Conservation (phyloP, 37 sponge, comb jelly and placozoan species). For the Aplysina aerophoba region DNA sequence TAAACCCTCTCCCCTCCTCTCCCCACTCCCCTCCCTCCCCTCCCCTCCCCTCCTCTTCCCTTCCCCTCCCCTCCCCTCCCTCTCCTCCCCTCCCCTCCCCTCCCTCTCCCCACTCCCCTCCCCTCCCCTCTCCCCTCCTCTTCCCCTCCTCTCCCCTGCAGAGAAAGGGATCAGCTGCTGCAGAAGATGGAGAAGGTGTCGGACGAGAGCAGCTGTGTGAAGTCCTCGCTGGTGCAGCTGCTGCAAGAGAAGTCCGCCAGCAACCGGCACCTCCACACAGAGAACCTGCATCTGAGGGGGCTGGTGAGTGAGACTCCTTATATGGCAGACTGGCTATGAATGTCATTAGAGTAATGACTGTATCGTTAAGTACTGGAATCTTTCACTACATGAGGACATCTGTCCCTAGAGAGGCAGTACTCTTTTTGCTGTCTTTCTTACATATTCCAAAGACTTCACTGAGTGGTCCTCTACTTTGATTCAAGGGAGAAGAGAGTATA, state of each 20-base stretch:
- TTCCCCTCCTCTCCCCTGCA: background rate
- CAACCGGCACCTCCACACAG: slow-evolving; percentile 59
- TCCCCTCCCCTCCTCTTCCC: background rate
- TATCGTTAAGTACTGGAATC: background rate
- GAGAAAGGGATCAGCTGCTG: slow-evolving; percentile 42
- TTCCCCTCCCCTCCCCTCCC: background rate
- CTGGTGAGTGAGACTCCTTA: slow-evolving; percentile 14
- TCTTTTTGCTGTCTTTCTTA: no score
- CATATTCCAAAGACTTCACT: no score
- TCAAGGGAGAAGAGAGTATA: no score
- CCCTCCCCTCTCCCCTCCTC: background rate
- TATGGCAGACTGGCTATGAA: background rate
- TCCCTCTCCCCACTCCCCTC: background rate
- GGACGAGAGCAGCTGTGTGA: slow-evolving; percentile 68
- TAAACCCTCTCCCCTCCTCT: slow-evolving; percentile 22
- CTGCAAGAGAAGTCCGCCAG: slow-evolving; percentile 74
- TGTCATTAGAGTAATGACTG: background rate
- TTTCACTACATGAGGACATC: background rate
- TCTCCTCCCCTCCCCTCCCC: background rate
- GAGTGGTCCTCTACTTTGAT: no score
- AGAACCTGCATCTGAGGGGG: slow-evolving; percentile 53
- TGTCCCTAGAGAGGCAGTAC: no score
- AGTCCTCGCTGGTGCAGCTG: slow-evolving; percentile 71
- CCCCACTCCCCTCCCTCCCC: slow-evolving; percentile 6
- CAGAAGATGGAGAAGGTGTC: slow-evolving; percentile 43